Evolutionary conservation across 1,140 invertebrate species (phyloP), one percentile per base, ranked within the genome.

Genomic region (Ectropis grisescens): DNA sequence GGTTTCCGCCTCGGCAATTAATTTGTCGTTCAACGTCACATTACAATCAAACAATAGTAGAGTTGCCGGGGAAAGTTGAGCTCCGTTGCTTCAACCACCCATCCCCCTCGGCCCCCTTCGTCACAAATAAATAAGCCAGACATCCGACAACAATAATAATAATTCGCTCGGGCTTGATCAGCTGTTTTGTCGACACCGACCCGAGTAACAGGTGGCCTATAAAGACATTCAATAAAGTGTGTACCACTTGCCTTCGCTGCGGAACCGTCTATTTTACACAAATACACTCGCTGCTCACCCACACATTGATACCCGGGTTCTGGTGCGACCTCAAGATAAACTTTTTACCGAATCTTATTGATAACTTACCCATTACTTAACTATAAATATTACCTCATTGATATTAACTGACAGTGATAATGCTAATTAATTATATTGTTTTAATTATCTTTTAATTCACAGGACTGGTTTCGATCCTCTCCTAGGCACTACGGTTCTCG

Each of bases 141-240:
- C 57, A 58, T 69, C 59, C 66, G 66, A 64, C 65, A 56, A 66
- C 59, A 72, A 67, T 76, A 74, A 75, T 79, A 79, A 78, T 80
- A 80, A 75, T 75, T 75, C 62, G 66, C 47, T 54, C 62, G 64
- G 56, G 58, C 56, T 45, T 62, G 69, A 75, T 81, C 76, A 81
- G 76, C 76, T 81, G 76, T 72, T 74, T 60, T 44, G 53, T 49
- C 58, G 57, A 61, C 59, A 75, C 60, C 57, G 71, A 70, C 64
- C 66, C 67, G 58, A 59, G 64, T 79, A 82, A 83, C 80, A 83
- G 80, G 80, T 83, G 76, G 76, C 67, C 71, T 72, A 79, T 82
- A 81, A 81, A 83, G 76, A 81, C 74, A 79, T 80, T 80, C 70
- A 71, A 80, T 82, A 74, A 83, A 82, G 51, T 74, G 65, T 69